A percentile compares a stretch with the other conserved stretches of the same genome.
These are phyloP conservation scores for Ichneumoninae sp. DNA, from an alignment of 2,888 invertebrate species.

Conservation along the genomic window DNA sequence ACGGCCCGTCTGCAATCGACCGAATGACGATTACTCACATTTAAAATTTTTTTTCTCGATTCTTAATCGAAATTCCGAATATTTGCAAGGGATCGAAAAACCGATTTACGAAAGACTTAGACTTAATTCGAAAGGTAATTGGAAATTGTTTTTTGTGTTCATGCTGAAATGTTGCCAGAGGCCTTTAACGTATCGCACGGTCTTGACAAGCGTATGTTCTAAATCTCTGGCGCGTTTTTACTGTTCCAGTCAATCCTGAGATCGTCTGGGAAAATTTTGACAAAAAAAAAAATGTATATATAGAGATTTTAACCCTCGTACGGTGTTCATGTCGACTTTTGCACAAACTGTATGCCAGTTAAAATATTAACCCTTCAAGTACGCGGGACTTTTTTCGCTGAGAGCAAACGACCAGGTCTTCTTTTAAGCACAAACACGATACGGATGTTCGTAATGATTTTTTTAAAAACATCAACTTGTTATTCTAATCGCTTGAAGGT, in stretches of 20 bases:
- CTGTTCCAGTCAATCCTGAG: conserved; percentile 62
- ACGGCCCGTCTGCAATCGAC: conserved; percentile 90
- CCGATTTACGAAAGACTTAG: neutral
- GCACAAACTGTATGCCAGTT: neutral
- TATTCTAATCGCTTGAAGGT: no score
- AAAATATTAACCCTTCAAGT: no score
- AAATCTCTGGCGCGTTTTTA: conserved; percentile 77
- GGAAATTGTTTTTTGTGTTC: conserved; percentile 10
- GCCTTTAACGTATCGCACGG: conserved; percentile 80
- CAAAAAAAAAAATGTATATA: neutral
- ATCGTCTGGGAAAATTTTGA: conserved; percentile 45
- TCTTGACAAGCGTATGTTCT: conserved; percentile 79
- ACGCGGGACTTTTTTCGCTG: no score
- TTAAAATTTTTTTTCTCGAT: neutral
- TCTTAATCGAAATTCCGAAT: conserved; percentile 49
- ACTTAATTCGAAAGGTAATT: neutral
- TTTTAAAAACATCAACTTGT: no score
- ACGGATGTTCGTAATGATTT: no score
- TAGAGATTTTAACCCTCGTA: neutral
- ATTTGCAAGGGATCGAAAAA: conserved; percentile 1
- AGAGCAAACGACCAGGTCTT: no score
- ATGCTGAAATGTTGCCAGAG: conserved; percentile 78
- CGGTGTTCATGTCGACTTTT: neutral
- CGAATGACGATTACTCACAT: conserved; percentile 52
- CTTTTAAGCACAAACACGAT: no score